Evolutionary conservation across 2,113 vertebrate genomes (phyloP).

Genomic region (Tragelaphus buxtoni): DNA sequence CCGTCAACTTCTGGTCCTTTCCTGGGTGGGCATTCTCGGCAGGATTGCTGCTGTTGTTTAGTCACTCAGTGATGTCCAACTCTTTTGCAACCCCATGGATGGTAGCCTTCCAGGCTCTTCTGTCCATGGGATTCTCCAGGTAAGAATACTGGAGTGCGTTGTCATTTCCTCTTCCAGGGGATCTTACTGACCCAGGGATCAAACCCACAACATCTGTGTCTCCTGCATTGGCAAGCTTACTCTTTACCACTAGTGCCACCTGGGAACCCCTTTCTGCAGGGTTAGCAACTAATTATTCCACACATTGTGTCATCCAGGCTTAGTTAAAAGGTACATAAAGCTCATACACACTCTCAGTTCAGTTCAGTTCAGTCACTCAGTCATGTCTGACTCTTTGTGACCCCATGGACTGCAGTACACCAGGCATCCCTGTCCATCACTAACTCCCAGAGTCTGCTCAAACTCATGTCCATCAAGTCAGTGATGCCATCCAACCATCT

Average conservation of each 20-base stretch:
- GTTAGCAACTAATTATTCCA: fast-evolving
- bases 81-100: neutral
- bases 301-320: fast-evolving
- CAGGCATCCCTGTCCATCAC: neutral
- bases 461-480: neutral
- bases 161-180: neutral
- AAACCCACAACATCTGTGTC: neutral
- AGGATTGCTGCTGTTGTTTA: neutral
- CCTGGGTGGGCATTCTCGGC: neutral
- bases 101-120: neutral
- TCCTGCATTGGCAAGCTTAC: neutral
- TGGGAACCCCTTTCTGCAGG: neutral
- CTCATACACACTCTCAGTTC: neutral
- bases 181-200: neutral
- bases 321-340: fast-evolving
- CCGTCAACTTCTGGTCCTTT: neutral
- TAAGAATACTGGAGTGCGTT: neutral
- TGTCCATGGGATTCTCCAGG: neutral
- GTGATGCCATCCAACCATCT: neutral
- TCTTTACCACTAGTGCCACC: neutral
- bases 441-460: neutral
- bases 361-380: neutral
- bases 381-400: neutral
- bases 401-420: neutral
- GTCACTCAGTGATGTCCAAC: neutral